These are phyloP conservation scores for Indicator maculatus DNA, from an alignment of 2,113 vertebrate species.

Conservation along the genomic window DNA sequence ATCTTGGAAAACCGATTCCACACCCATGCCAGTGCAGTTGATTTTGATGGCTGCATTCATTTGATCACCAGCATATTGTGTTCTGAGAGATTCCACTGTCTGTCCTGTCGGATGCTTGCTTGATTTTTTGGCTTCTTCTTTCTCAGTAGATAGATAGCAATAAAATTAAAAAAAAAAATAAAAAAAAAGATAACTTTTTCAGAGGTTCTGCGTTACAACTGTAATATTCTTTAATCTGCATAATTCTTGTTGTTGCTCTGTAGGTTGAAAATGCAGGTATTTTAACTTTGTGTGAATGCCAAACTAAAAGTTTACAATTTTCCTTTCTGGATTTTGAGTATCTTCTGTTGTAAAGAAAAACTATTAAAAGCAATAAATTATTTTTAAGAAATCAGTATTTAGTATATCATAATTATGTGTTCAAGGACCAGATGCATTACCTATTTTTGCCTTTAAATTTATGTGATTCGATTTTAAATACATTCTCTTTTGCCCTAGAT, in stretches of 20 bases:
- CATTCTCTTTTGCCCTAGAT: conserved; percentile 75
- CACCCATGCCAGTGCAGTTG: conserved; percentile 73
- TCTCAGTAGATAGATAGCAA: conserved; percentile 94
- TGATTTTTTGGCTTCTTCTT: conserved; percentile 82
- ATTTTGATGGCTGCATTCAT: conserved; percentile 78
- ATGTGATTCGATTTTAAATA: conserved; percentile 78
- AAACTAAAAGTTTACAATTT: conserved; percentile 99
- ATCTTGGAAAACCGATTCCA: conserved; percentile 68
- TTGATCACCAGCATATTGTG: conserved; percentile 84
- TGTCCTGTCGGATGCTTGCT: conserved; percentile 80
- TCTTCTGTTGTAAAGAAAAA: conserved; percentile 94
- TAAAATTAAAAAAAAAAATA: conserved; percentile 80
- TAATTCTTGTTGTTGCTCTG: conserved; percentile 82
- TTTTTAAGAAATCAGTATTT: conserved; percentile 98
- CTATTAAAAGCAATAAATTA: conserved; percentile 99
- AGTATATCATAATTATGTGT: conserved; percentile 94
- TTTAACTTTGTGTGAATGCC: conserved; percentile 97
- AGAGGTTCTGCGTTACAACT: conserved; percentile 85
- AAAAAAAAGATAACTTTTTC: conserved; percentile 83
- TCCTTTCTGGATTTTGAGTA: conserved; percentile 93
- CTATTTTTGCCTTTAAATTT: conserved; percentile 88
- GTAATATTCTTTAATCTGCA: conserved; percentile 83
- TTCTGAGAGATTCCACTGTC: conserved; percentile 81
- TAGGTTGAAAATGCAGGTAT: conserved; percentile 86
- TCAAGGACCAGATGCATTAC: conserved; percentile 91